Evolutionary conservation across 2,113 vertebrate genomes (phyloP).

Genomic region (Ceyx cyanopectus): DNA sequence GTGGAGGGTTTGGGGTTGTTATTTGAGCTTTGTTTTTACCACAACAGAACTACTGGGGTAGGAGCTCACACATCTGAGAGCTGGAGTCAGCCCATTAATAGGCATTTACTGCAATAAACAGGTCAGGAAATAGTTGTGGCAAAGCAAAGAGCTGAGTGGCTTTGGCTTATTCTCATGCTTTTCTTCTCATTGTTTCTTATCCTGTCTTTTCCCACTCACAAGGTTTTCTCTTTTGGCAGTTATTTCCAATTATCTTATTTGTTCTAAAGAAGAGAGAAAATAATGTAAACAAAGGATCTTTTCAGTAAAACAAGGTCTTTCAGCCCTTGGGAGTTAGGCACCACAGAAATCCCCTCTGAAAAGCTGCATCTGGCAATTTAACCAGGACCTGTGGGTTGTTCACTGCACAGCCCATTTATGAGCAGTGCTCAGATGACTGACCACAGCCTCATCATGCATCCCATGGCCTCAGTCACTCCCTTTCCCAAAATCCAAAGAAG

Average conservation of each 20-base stretch:
- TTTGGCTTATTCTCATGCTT: not conserved
- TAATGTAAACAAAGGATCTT: not conserved
- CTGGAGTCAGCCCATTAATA: not conserved
- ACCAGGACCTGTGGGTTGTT: not conserved
- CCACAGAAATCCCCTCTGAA: not conserved
- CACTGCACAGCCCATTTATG: not conserved
- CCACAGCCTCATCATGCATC: not conserved
- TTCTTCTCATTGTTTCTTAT: not conserved
- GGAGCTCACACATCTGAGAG: not conserved
- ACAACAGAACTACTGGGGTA: not conserved
- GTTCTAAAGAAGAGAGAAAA: not conserved
- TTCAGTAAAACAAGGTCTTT: not conserved
- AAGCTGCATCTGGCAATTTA: not conserved
- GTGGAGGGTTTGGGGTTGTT: not conserved
- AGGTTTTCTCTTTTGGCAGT: not conserved
- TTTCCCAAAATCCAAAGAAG: not conserved
- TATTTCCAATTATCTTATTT: not conserved
- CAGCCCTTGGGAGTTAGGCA: not conserved
- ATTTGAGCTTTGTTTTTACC: not conserved
- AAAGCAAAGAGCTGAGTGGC: constrained; percentile 19
- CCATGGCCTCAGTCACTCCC: not conserved
- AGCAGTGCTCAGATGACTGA: not conserved
- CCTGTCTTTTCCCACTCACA: not conserved
- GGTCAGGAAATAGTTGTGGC: constrained; percentile 55
- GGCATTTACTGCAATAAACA: constrained; percentile 36